These are phyloP conservation scores for Falco cherrug DNA, from an alignment of 2,797 vertebrate species.

Conservation along the genomic window DNA sequence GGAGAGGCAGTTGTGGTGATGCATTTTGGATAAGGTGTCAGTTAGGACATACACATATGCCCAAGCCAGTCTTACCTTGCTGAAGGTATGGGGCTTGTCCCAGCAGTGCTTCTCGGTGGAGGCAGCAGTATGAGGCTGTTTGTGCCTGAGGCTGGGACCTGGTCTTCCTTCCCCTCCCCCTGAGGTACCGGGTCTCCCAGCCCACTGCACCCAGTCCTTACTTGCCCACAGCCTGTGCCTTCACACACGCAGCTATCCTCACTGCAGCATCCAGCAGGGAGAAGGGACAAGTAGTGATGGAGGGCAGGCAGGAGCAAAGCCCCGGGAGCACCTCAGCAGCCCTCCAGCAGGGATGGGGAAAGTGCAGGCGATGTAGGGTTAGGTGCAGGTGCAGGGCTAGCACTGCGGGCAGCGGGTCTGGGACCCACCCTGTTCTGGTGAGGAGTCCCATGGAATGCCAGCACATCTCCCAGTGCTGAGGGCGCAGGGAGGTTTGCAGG, in stretches of 20 bases:
- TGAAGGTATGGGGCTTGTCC: not conserved
- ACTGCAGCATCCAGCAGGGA: not conserved
- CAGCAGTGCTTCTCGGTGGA: not conserved
- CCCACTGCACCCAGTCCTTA: not conserved
- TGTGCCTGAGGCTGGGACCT: not conserved
- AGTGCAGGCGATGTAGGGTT: rapidly evolving
- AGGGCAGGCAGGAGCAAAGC: not conserved
- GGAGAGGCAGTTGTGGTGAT: not conserved
- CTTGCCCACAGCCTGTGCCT: not conserved
- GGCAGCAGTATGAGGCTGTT: too few species aligned
- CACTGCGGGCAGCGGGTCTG: rapidly evolving
- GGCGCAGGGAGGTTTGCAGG: not conserved
- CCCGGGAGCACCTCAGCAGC: rapidly evolving
- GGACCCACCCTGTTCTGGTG: too few species aligned
- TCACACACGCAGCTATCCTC: not conserved
- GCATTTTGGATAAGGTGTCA: not conserved
- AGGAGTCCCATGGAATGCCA: not conserved
- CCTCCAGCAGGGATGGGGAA: rapidly evolving
- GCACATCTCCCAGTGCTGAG: rapidly evolving
- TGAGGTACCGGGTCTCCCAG: not conserved
- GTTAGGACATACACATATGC: rapidly evolving
- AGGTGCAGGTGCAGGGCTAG: rapidly evolving
- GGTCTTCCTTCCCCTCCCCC: not conserved
- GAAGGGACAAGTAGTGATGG: not conserved
- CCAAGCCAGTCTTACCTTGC: not conserved